phyloP scores from a whole-genome alignment of 2,888 invertebrate species.

The Eupeodes latifasciatus region DNA sequence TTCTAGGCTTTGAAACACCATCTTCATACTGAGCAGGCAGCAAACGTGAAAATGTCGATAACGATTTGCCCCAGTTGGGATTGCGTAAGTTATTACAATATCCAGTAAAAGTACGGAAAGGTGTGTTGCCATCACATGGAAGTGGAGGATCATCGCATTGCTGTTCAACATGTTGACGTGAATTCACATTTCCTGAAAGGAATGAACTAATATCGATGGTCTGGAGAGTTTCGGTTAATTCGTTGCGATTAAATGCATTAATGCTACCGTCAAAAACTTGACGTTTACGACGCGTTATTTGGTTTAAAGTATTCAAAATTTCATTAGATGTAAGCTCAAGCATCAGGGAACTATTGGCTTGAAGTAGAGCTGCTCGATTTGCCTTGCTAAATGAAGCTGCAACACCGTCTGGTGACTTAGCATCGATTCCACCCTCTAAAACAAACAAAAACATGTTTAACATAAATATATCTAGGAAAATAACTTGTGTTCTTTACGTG shows the following conservation, averaged over 20 bases:
- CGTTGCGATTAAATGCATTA: conserved; percentile 85
- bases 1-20: conserved; percentile 92
- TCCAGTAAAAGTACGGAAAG: conserved; percentile 90
- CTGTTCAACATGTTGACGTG: conserved; percentile 68
- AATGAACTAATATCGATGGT: conserved; percentile 91
- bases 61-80: conserved; percentile 92
- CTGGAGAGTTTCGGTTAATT: conserved; percentile 90
- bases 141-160: conserved; percentile 88
- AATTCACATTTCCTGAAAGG: conserved; percentile 84
- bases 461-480: not conserved
- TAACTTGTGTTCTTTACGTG: conserved; percentile 85
- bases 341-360: conserved; percentile 94
- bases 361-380: conserved; percentile 91
- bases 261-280: conserved; percentile 89
- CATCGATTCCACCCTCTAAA: conserved; percentile 91
- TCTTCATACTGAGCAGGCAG: conserved; percentile 95
- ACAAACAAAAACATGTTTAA: conserved; percentile 46
- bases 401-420: conserved; percentile 93
- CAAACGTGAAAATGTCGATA: conserved; percentile 93
- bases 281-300: conserved; percentile 87
- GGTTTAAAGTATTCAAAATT: conserved; percentile 88
- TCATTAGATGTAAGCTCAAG: conserved; percentile 95
- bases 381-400: conserved; percentile 96
- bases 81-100: conserved; percentile 95
- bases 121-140: conserved; percentile 89